These are phyloP conservation scores for Furnarius figulus DNA, from an alignment of 2,113 vertebrate species.

Conservation along the genomic window DNA sequence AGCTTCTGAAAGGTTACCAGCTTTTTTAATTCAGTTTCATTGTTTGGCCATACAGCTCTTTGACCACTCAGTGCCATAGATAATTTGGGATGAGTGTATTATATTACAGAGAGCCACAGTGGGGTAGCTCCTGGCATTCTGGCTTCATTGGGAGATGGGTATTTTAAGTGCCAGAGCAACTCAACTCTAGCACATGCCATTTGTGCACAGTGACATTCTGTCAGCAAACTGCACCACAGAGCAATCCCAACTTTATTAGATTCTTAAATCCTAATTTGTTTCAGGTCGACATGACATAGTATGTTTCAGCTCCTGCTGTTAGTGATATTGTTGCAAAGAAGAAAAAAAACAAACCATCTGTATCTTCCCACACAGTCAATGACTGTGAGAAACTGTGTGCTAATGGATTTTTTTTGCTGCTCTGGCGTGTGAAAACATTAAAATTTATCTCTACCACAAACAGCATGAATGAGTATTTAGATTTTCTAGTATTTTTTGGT, in stretches of 20 bases:
- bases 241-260: slow-evolving; percentile 32
- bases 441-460: slow-evolving; percentile 19
- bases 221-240: slow-evolving; percentile 21
- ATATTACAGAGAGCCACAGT: background rate
- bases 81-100: background rate
- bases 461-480: slow-evolving; percentile 32
- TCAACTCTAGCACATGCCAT: background rate
- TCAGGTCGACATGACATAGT: slow-evolving; percentile 49
- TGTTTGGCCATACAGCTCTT: background rate
- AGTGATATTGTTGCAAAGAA: slow-evolving; percentile 46
- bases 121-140: background rate
- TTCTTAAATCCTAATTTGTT: slow-evolving; percentile 57
- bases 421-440: slow-evolving; percentile 20
- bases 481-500: background rate
- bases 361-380: slow-evolving; percentile 21
- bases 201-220: slow-evolving; percentile 17
- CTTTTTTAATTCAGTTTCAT: background rate
- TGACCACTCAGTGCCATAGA: background rate
- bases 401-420: slow-evolving; percentile 24
- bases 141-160: background rate
- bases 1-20: background rate
- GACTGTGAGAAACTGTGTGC: slow-evolving; percentile 20
- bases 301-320: background rate
- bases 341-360: background rate
- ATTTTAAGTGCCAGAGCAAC: background rate